Conservation (phyloP, 1,140 invertebrate genomes). For the Drosophila quadrilineata region DNA sequence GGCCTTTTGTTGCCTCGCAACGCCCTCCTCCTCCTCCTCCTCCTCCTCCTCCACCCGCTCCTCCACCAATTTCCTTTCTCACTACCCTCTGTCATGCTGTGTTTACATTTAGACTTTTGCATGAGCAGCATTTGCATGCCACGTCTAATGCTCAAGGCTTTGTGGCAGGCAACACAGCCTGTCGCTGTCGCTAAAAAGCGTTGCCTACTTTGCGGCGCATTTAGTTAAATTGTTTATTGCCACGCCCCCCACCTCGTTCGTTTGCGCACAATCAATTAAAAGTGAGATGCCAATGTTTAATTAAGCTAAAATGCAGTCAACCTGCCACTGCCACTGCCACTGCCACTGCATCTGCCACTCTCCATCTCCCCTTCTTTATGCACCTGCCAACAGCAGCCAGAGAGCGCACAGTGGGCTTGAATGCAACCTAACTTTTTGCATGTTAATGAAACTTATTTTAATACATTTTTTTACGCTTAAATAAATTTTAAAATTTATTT, state of each 20-base stretch:
- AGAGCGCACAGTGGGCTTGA: no score
- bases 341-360: not conserved
- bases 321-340: constrained; percentile 30
- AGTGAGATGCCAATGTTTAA: constrained; percentile 74
- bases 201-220: constrained; percentile 76
- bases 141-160: constrained; percentile 49
- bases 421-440: no score
- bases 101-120: constrained; percentile 76
- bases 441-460: no score
- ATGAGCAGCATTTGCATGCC: constrained; percentile 70
- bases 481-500: no score
- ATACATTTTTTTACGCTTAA: no score
- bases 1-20: constrained; percentile 64
- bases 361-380: not conserved
- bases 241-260: constrained; percentile 18
- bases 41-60: no score
- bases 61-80: not conserved
- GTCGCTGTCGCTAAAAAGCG: constrained; percentile 30
- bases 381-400: not conserved
- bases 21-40: no score
- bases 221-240: constrained; percentile 79
- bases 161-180: constrained; percentile 20
- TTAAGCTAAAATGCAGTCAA: constrained; percentile 71
- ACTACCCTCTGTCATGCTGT: constrained; percentile 25
- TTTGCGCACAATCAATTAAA: constrained; percentile 78